Evolutionary conservation across 2,797 vertebrate genomes (phyloP), one percentile per base, ranked within the genome.

Genomic region (Hoplostethus mediterraneus): DNA sequence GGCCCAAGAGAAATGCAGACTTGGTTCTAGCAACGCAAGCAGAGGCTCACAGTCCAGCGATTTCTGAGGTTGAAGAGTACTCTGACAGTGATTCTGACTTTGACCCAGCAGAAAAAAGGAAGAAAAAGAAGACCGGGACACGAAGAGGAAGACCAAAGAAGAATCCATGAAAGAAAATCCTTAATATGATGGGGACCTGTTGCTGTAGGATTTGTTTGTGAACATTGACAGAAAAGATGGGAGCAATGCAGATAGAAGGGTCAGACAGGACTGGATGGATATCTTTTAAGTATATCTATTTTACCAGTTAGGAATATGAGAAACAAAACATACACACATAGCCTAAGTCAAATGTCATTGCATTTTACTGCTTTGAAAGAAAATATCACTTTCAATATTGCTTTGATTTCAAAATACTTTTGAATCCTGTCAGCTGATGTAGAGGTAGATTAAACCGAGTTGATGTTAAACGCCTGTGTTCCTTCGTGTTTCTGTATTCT

Each of bases 21-120:
- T 40, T 6, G 3, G 13, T 25, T 28, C 8, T 2, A 4, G 21
- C 54, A 3, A 57, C 12, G 17, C 25, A n/a, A 16, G 38, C 6
- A 5, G 25, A 62, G 53, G 48, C 25, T 16, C 5, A 1, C 1
- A 2, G 36, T 45, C 47, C 17, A 13, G 71, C 71, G 40, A 42
- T n/a, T 8, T 48, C 28, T 45, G 45, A 63, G 44, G 13, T 47
- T n/a, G 57, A 42, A 16, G 51, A 44, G 13, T 44, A 63, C 21
- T 21, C 21, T 8, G 10, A 80, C 63, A 65, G 36, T 63, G 78
- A 87, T 54, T 45, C 56, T 63, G 74, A 85, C 52, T 86, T 79
- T 51, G 49, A 81, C 14, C 71, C 75, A 17, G 66, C 62, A 30
- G 65, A 62, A 11, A 58, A 71, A 21, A 40, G 33, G 6, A 70